Conservation (phyloP, 2,113 vertebrate genomes). For the Carettochelys insculpta region DNA sequence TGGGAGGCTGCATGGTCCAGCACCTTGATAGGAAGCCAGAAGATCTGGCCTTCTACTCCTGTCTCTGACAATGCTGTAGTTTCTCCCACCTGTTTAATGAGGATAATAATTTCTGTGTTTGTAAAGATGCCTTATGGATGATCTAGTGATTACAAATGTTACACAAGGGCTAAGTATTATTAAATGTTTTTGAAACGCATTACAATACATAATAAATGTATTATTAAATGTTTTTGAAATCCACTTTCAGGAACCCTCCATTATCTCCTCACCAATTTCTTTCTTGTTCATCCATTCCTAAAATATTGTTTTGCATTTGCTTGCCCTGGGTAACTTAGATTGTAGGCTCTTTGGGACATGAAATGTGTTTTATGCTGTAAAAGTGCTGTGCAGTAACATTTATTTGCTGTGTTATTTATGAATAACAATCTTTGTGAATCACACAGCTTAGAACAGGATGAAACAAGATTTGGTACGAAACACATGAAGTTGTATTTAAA, state of each 20-base stretch:
- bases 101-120: not conserved
- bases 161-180: not conserved
- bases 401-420: not conserved
- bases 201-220: no score
- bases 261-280: not conserved
- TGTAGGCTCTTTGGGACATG: not conserved
- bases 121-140: not conserved
- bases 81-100: not conserved
- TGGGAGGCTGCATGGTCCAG: not conserved
- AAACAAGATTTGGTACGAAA: constrained; percentile 16
- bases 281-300: not conserved
- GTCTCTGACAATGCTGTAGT: not conserved
- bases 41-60: not conserved
- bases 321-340: constrained; percentile 4
- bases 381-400: constrained; percentile 16
- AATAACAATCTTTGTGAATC: not conserved
- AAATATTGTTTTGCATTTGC: not conserved
- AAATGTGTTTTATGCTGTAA: constrained; percentile 33
- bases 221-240: not conserved
- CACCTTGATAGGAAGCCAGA: constrained; percentile 56
- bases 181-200: not conserved
- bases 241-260: not conserved
- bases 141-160: not conserved
- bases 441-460: not conserved
- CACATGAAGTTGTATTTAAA: not conserved